These are phyloP conservation scores for Sarcophilus harrisii DNA, from an alignment of 2,797 vertebrate genomes.

Conservation along the genomic window DNA sequence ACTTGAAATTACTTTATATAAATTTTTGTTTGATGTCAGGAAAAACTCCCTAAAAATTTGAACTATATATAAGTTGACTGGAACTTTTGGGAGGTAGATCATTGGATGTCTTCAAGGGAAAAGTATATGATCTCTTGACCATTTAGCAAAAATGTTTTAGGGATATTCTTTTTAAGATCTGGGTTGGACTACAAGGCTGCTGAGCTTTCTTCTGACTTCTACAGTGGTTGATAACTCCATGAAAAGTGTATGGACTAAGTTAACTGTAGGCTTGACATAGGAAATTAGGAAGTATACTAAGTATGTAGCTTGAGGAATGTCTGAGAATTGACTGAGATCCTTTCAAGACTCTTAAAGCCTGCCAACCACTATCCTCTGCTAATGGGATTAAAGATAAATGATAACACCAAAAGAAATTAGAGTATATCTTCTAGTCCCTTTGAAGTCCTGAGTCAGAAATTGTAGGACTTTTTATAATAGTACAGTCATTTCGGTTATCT, in stretches of 20 bases:
- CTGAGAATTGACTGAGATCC: neutral
- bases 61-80: neutral
- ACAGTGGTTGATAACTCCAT: neutral
- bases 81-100: neutral
- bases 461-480: neutral
- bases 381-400: neutral
- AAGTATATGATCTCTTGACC: neutral
- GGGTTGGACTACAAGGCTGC: neutral
- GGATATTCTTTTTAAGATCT: neutral
- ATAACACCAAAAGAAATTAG: neutral
- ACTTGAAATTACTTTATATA: neutral
- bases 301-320: neutral
- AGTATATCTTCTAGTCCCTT: neutral
- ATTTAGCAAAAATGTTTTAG: neutral
- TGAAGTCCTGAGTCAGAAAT: neutral
- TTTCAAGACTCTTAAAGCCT: neutral
- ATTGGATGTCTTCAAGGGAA: neutral
- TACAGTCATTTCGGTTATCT: neutral
- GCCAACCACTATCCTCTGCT: neutral
- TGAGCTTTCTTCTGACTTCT: neutral
- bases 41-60: neutral
- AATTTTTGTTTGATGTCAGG: neutral
- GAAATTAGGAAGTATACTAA: neutral
- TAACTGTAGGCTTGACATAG: neutral
- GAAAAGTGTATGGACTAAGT: neutral